Conservation (phyloP, 2,888 invertebrate species). For the Palloptera scutellata region DNA sequence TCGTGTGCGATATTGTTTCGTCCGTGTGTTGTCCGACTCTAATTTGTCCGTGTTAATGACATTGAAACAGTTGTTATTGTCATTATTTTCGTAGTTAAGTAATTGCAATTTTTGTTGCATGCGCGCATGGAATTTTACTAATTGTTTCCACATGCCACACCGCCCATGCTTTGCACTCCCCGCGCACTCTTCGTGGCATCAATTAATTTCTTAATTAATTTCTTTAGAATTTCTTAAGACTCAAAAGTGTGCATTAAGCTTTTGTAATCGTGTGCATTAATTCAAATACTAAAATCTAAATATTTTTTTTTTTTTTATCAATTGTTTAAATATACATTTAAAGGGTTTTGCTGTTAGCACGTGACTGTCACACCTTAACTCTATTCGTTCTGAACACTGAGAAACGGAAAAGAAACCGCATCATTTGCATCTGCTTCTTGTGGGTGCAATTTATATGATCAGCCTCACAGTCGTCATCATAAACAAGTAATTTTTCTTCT, state of each 20-base stretch:
- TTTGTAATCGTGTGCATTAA: no score
- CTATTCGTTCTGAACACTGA: background rate
- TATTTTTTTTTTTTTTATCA: no score
- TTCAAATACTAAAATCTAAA: no score
- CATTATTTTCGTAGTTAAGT: no score
- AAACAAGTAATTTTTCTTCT: background rate
- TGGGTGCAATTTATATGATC: no score
- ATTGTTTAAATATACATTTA: slow-evolving; percentile 2
- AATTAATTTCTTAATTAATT: no score
- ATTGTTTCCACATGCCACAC: background rate
- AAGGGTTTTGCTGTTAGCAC: slow-evolving; percentile 16
- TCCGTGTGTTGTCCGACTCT: slow-evolving; percentile 5
- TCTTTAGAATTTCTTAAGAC: no score
- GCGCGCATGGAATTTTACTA: slow-evolving; percentile 7
- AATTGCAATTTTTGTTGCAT: background rate
- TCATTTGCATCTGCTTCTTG: no score
- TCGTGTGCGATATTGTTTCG: background rate
- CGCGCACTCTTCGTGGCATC: no score
- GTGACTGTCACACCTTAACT: slow-evolving; percentile 36
- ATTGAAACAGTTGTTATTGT: slow-evolving; percentile 26
- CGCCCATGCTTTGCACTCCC: no score
- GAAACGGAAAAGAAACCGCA: no score
- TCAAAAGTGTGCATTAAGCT: no score
- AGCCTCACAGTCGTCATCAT: background rate
- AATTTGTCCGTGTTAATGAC: slow-evolving; percentile 31